Conservation (phyloP, 1,140 invertebrate species). For the Hestina assimilis region DNA sequence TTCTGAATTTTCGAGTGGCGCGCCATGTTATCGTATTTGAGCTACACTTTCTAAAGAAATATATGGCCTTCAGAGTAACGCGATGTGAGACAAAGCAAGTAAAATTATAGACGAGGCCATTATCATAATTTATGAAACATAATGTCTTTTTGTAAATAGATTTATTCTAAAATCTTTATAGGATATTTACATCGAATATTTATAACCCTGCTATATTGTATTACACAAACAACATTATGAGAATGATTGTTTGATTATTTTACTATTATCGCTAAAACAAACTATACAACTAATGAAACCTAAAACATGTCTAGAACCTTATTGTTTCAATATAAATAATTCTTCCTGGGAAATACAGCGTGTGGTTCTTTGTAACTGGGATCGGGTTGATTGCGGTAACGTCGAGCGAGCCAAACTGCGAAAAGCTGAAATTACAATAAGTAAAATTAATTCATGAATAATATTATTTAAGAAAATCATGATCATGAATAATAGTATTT, state of each 20-base stretch:
- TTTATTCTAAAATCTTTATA: background rate
- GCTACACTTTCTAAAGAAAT: conserved; percentile 10
- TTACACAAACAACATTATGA: background rate
- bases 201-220: background rate
- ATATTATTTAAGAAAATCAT: background rate
- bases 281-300: background rate
- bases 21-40: no score
- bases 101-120: background rate
- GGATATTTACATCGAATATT: conserved; percentile 10
- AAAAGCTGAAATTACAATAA: conserved; percentile 81
- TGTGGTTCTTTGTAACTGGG: conserved; percentile 83
- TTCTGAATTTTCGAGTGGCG: no score
- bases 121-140: conserved; percentile 2
- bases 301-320: conserved; percentile 12
- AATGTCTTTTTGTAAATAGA: conserved; percentile 3
- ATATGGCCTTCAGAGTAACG: conserved; percentile 10
- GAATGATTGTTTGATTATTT: conserved; percentile 3
- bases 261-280: background rate
- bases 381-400: conserved; percentile 87
- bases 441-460: background rate
- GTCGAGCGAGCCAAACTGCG: conserved; percentile 85
- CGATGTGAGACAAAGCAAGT: conserved; percentile 2
- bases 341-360: conserved; percentile 83
- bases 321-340: conserved; percentile 74
- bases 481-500: no score